Conservation (phyloP, 2,113 vertebrate species). For the Aldabrachelys gigantea region DNA sequence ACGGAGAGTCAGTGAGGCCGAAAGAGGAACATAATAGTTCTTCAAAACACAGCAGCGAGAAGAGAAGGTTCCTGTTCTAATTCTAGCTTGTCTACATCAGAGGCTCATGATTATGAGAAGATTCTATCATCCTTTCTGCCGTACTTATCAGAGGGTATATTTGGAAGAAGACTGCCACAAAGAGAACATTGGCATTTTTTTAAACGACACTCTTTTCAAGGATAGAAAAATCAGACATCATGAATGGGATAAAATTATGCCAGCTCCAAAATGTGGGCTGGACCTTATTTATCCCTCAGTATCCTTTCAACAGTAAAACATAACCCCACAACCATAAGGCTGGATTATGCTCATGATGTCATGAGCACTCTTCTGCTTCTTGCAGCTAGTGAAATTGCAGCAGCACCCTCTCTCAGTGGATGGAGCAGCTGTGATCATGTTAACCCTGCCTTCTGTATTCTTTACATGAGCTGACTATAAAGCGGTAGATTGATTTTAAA, state of each 20-base stretch:
- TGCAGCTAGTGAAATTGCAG: not conserved
- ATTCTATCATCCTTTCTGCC: not conserved
- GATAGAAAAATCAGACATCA: not conserved
- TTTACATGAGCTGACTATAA: not conserved
- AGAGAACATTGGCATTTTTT: not conserved
- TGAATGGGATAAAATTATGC: not conserved
- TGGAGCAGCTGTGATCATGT: not conserved
- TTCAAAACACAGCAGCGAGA: constrained; percentile 40
- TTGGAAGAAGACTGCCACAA: not conserved
- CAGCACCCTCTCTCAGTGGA: not conserved
- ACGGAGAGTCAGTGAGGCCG: constrained; percentile 45
- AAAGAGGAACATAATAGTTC: not conserved
- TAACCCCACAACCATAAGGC: not conserved
- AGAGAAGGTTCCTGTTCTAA: not conserved
- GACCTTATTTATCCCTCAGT: not conserved
- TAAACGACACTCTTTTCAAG: not conserved
- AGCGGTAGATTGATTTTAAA: not conserved
- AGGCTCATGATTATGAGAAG: not conserved
- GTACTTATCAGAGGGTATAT: not conserved
- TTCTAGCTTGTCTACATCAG: not conserved
- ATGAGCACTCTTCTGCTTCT: not conserved
- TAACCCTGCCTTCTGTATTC: not conserved
- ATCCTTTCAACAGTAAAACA: not conserved
- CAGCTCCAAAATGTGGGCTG: not conserved
- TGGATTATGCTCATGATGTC: not conserved